These are phyloP conservation scores for Oryzias melastigma DNA, from an alignment of 2,113 vertebrate species.

Conservation along the genomic window DNA sequence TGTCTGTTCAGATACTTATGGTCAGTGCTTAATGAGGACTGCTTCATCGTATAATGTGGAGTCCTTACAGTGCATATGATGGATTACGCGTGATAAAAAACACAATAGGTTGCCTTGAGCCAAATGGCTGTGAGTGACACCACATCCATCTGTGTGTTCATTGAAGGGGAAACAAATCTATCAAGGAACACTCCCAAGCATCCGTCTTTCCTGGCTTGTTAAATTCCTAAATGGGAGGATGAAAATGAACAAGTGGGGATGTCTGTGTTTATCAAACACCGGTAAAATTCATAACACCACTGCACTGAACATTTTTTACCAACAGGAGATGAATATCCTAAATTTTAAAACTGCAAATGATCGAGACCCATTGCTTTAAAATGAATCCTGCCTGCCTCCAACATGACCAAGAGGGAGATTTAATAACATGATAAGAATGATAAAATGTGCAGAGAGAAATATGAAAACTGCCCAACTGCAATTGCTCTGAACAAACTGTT, in stretches of 20 bases:
- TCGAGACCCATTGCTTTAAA: conserved; percentile 21
- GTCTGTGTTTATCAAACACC: no score
- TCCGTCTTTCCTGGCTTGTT: conserved; percentile 48
- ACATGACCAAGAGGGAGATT: neutral
- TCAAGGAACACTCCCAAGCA: conserved; percentile 30
- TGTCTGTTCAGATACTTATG: conserved; percentile 19
- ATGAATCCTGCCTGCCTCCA: conserved; percentile 26
- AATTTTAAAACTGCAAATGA: conserved; percentile 27
- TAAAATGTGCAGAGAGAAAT: conserved; percentile 7
- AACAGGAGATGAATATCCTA: neutral
- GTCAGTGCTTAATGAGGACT: conserved; percentile 13
- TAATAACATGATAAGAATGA: neutral
- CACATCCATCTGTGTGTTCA: conserved; percentile 37
- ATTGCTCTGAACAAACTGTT: conserved; percentile 31
- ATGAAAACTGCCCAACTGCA: neutral
- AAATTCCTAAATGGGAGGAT: conserved; percentile 26
- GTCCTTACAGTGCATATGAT: conserved; percentile 22
- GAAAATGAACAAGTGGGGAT: conserved; percentile 8
- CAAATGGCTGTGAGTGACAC: conserved; percentile 24
- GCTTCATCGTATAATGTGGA: conserved; percentile 34
- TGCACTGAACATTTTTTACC: conserved; percentile 7
- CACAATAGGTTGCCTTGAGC: conserved; percentile 37
- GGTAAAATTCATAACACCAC: neutral
- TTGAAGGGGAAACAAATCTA: conserved; percentile 37
- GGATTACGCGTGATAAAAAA: conserved; percentile 34